Conservation (phyloP, 1,140 invertebrate species). For the Drosophila punjabiensis region DNA sequence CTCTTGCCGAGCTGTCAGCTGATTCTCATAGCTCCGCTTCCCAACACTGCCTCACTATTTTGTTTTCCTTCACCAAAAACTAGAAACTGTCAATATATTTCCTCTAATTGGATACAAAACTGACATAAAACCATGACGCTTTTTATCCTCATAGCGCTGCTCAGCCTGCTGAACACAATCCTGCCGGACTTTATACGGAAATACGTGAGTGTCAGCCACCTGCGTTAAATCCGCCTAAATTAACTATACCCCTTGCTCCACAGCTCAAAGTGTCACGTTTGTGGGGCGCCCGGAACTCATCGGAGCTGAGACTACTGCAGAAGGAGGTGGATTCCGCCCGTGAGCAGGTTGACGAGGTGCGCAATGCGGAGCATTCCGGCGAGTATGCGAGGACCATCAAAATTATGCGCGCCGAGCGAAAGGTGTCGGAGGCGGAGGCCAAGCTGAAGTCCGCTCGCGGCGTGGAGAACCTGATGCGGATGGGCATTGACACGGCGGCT, state of each 20-base stretch:
- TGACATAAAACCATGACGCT: conserved; percentile 60
- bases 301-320: conserved; percentile 26
- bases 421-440: conserved; percentile 51
- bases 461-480: conserved; percentile 50
- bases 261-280: conserved; percentile 71
- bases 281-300: conserved; percentile 36
- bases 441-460: conserved; percentile 48
- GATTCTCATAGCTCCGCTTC: background rate
- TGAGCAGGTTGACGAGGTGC: conserved; percentile 55
- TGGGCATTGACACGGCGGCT: conserved; percentile 60
- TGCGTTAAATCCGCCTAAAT: background rate
- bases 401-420: conserved; percentile 75
- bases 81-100: background rate
- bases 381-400: conserved; percentile 72
- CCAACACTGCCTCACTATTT: conserved; percentile 16
- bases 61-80: conserved; percentile 31
- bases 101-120: conserved; percentile 12
- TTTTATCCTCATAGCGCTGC: conserved; percentile 62
- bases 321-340: conserved; percentile 55
- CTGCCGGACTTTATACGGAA: conserved; percentile 71
- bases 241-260: background rate
- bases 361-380: conserved; percentile 47
- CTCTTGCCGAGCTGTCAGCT: conserved; percentile 9
- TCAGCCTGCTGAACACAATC: conserved; percentile 72
- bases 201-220: conserved; percentile 50